Percentiles rank a stretch among this genome's conserved stretches.
phyloP scores from a whole-genome alignment of 2,888 invertebrate genomes.

The Pseudanteris insignis region DNA sequence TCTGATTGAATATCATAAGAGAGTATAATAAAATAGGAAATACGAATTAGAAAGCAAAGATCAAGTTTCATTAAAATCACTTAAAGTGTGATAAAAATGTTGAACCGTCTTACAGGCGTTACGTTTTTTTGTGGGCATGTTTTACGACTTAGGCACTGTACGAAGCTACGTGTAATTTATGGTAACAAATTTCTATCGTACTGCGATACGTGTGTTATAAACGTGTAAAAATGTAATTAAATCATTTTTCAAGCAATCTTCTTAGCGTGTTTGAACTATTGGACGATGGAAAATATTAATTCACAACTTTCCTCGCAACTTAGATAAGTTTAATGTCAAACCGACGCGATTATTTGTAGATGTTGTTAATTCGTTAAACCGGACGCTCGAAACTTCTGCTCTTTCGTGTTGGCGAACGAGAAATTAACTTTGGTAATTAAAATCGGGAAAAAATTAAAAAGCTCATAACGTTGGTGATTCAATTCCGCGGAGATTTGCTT shows the following conservation, averaged over 20 bases:
- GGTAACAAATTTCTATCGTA: constrained; percentile 15
- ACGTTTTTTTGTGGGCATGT: no score
- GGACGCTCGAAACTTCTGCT: constrained; percentile 8
- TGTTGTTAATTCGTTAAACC: constrained; percentile 15
- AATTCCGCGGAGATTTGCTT: constrained; percentile 9
- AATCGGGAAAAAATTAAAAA: constrained; percentile 9
- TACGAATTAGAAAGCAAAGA: no score
- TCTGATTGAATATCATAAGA: no score
- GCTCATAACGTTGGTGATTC: constrained; percentile 9
- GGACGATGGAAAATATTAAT: constrained; percentile 13
- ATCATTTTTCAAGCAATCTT: constrained; percentile 18
- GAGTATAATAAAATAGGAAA: no score
- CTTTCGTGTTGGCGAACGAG: constrained; percentile 8
- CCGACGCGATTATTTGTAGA: constrained; percentile 15
- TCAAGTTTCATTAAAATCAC: no score
- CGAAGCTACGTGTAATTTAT: constrained; percentile 13
- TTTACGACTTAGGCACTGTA: constrained; percentile 10
- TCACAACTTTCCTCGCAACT: constrained; percentile 12
- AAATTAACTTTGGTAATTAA: constrained; percentile 17
- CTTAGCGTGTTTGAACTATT: constrained; percentile 18
- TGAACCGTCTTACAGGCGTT: no score
- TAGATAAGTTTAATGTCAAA: constrained; percentile 18
- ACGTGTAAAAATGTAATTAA: constrained; percentile 19
- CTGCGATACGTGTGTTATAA: constrained; percentile 11
- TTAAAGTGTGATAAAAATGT: no score